phyloP scores from a whole-genome alignment of 2,888 invertebrate genomes.

The Hydroisotoma schaefferi region DNA sequence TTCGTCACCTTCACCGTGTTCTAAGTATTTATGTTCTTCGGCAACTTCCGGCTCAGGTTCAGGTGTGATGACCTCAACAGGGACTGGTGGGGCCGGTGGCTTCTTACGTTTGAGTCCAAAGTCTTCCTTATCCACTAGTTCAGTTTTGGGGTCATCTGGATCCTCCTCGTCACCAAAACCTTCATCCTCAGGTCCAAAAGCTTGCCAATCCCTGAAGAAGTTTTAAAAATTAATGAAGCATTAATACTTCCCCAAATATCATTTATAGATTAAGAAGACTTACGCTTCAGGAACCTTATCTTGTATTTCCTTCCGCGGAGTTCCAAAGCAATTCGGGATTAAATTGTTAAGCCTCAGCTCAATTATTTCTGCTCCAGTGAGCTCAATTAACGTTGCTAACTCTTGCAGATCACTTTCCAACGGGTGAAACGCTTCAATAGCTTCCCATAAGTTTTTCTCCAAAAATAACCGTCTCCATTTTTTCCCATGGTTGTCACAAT shows the following conservation, averaged over 20 bases:
- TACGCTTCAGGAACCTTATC: conserved; percentile 25
- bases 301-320: conserved; percentile 29
- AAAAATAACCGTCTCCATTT: conserved; percentile 40
- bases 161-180: conserved; percentile 20
- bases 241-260: too few relatives aligned
- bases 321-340: conserved; percentile 46
- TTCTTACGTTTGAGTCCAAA: too few relatives aligned
- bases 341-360: conserved; percentile 39
- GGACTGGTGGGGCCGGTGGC: too few relatives aligned
- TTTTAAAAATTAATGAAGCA: too few relatives aligned
- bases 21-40: too few relatives aligned
- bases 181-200: conserved; percentile 20
- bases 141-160: neutral
- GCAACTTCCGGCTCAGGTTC: neutral
- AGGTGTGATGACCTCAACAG: neutral
- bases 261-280: too few relatives aligned
- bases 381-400: conserved; percentile 32
- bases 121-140: neutral
- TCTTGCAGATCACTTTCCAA: conserved; percentile 31
- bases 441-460: conserved; percentile 40
- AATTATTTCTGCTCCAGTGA: conserved; percentile 32
- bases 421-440: conserved; percentile 45
- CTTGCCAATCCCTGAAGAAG: conserved; percentile 2
- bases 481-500: conserved; percentile 31
- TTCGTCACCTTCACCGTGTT: conserved; percentile 20